phyloP scores from a whole-genome alignment of 2,888 invertebrate genomes.

The Latrodectus elegans region DNA sequence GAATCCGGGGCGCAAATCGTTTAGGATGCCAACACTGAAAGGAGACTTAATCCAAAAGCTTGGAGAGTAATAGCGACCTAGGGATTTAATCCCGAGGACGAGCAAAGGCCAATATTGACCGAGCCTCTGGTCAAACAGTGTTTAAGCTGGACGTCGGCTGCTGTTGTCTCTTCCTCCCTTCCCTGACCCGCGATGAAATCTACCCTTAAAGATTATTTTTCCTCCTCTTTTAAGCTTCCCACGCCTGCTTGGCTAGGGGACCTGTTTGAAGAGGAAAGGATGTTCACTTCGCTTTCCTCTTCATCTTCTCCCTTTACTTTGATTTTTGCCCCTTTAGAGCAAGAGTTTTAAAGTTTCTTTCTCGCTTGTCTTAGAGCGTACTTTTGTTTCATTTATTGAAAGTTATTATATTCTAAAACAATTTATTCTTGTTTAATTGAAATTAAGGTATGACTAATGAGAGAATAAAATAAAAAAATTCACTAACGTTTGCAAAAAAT shows the following conservation, averaged over 20 bases:
- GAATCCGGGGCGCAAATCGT: conserved; percentile 35
- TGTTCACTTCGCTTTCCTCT: conserved; percentile 7
- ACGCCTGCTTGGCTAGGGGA: conserved; percentile 25
- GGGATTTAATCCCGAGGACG: conserved; percentile 64
- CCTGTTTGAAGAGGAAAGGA: conserved; percentile 45
- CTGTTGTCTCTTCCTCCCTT: conserved; percentile 35
- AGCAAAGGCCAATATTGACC: conserved; percentile 69
- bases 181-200: conserved; percentile 51
- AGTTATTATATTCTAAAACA: no score
- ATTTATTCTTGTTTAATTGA: no score
- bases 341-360: conserved; percentile 7
- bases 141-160: conserved; percentile 56
- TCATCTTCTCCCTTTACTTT: background rate
- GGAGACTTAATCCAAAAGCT: conserved; percentile 56
- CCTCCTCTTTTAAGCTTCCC: conserved; percentile 50
- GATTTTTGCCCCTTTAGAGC: background rate
- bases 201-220: conserved; percentile 65
- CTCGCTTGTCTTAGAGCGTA: conserved; percentile 10
- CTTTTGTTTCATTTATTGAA: conserved; percentile 20
- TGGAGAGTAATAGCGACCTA: conserved; percentile 60
- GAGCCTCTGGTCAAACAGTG: conserved; percentile 69
- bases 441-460: no score
- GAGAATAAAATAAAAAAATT: no score
- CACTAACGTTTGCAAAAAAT: no score
- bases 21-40: background rate